phyloP scores from a whole-genome alignment of 2,888 invertebrate genomes.

The Tenthredo notha region DNA sequence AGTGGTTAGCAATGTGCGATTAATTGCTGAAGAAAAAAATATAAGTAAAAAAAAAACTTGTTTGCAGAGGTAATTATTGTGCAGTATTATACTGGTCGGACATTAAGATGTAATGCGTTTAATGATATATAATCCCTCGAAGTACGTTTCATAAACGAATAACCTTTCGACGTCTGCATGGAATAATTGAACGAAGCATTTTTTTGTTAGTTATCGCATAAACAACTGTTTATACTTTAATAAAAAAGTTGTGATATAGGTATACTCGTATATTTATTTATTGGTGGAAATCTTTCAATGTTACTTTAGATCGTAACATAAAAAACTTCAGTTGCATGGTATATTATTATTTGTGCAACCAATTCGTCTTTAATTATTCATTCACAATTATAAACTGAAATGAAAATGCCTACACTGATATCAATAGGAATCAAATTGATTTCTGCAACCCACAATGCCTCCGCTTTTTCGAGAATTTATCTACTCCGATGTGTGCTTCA shows the following conservation, averaged over 20 bases:
- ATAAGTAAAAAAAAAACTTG: background rate
- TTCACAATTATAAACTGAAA: background rate
- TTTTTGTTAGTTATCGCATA: background rate
- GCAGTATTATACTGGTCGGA: background rate
- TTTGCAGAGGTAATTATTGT: background rate
- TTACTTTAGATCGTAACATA: background rate
- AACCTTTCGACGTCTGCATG: constrained; percentile 12
- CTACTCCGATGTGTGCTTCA: background rate
- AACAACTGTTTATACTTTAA: background rate
- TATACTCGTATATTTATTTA: background rate
- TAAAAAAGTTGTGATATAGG: background rate
- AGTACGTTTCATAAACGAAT: background rate
- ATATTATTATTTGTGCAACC: background rate
- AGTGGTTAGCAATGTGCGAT: background rate
- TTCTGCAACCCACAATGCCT: no score
- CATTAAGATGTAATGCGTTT: background rate
- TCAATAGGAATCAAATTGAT: background rate
- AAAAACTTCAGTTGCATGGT: background rate
- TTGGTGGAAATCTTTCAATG: background rate
- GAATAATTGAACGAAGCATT: background rate
- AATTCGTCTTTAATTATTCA: background rate
- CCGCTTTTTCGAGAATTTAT: background rate
- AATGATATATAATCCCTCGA: background rate
- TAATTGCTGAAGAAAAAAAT: background rate
- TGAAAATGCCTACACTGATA: background rate